Evolutionary conservation across 2,797 vertebrate species (phyloP).

Genomic region (Xenopus petersii): DNA sequence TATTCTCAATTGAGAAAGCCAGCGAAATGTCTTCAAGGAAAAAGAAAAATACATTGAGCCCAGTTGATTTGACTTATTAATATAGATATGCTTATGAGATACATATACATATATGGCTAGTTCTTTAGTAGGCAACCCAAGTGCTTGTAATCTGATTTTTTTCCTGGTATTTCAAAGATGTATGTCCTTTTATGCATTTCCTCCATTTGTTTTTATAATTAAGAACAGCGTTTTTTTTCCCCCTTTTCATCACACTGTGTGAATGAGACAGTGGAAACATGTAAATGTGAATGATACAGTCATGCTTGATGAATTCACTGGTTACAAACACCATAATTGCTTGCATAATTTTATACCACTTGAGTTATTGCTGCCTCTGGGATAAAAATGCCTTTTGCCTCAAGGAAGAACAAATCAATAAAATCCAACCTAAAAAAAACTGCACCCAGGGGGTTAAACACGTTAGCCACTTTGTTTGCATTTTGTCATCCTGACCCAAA

Average conservation of each 20-base stretch:
- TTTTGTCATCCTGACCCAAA: conserved; percentile 5
- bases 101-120: no score
- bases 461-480: not conserved
- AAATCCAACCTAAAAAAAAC: not conserved
- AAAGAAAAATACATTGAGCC: no score
- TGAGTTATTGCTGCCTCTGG: conserved; percentile 33
- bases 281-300: conserved; percentile 24
- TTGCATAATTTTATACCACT: conserved; percentile 29
- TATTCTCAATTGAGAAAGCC: no score
- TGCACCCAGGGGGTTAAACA: conserved; percentile 1
- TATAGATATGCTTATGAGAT: no score
- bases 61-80: no score
- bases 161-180: no score
- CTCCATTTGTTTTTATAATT: no score
- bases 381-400: conserved; percentile 30
- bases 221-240: not conserved
- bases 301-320: conserved; percentile 33
- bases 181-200: no score
- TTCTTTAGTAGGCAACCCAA: no score
- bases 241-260: not conserved
- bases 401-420: conserved; percentile 28
- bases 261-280: conserved; percentile 15
- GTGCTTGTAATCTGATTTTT: no score
- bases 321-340: conserved; percentile 27
- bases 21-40: no score